Conservation (phyloP, 2,113 vertebrate species). For the Heteronetta atricapilla region DNA sequence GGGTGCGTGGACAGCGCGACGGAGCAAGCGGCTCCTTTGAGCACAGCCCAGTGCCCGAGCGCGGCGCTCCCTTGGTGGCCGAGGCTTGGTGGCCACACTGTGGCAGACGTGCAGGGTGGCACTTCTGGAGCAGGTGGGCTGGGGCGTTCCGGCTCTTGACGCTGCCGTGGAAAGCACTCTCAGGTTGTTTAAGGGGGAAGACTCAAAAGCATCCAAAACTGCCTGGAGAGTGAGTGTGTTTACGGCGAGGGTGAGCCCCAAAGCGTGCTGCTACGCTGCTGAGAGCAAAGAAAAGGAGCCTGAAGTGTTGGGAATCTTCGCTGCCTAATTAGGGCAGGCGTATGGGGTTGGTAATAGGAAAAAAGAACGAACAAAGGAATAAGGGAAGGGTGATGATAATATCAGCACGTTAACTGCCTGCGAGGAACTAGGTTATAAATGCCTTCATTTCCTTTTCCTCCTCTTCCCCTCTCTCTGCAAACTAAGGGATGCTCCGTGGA, state of each 20-base stretch:
- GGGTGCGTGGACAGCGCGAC: neutral
- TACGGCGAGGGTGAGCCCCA: rapidly evolving
- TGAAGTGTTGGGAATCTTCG: neutral
- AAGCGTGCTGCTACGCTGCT: neutral
- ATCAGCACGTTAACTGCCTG: neutral
- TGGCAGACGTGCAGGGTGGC: neutral
- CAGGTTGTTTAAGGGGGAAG: neutral
- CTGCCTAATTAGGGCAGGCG: neutral
- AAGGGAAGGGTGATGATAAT: neutral
- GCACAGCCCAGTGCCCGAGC: neutral
- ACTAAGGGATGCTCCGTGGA: neutral
- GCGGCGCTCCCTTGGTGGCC: neutral
- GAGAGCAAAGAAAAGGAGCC: neutral
- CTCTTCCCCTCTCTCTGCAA: neutral
- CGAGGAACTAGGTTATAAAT: neutral
- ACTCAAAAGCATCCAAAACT: neutral
- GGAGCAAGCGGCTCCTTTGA: neutral
- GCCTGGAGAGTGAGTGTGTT: neutral
- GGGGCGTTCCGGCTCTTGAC: neutral
- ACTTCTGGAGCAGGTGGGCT: neutral
- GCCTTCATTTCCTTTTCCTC: neutral
- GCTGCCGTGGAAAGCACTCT: neutral
- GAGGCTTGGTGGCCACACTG: neutral
- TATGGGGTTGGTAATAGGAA: neutral
- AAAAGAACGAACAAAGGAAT: neutral